Evolutionary conservation across 1,140 invertebrate species (phyloP).

Genomic region (Gryllus bimaculatus): DNA sequence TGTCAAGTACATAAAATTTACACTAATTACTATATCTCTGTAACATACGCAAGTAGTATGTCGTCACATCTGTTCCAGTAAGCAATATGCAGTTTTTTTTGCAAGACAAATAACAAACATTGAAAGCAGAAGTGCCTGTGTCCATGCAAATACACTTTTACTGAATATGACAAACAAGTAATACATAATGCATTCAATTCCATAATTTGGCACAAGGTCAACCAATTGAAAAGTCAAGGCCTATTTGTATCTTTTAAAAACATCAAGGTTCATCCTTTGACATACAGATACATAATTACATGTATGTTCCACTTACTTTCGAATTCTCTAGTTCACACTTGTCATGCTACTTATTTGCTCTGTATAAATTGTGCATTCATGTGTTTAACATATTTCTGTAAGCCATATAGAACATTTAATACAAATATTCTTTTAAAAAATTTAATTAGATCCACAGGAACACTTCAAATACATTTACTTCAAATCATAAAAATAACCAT

Average conservation of each 20-base stretch:
- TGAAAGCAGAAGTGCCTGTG: too few relatives aligned
- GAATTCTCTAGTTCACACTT: background rate
- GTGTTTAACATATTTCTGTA: background rate
- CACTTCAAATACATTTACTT: background rate
- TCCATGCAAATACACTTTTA: too few relatives aligned
- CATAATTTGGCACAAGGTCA: background rate
- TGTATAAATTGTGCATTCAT: background rate
- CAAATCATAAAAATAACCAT: background rate
- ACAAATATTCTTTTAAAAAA: background rate
- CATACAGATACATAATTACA: background rate
- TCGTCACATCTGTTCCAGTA: too few relatives aligned
- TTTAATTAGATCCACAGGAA: background rate
- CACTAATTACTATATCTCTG: background rate
- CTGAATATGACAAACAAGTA: background rate
- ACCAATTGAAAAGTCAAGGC: background rate
- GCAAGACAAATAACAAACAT: too few relatives aligned
- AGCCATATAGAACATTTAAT: background rate
- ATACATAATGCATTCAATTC: background rate
- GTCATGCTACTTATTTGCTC: too few relatives aligned
- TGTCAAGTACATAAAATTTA: background rate
- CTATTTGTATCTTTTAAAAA: background rate
- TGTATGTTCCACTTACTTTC: background rate
- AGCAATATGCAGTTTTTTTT: too few relatives aligned
- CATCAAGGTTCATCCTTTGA: conserved; percentile 4
- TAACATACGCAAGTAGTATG: background rate